Base-by-base conservation (phyloP, 2,888 invertebrate genomes). In the Drosophila merina region DNA sequence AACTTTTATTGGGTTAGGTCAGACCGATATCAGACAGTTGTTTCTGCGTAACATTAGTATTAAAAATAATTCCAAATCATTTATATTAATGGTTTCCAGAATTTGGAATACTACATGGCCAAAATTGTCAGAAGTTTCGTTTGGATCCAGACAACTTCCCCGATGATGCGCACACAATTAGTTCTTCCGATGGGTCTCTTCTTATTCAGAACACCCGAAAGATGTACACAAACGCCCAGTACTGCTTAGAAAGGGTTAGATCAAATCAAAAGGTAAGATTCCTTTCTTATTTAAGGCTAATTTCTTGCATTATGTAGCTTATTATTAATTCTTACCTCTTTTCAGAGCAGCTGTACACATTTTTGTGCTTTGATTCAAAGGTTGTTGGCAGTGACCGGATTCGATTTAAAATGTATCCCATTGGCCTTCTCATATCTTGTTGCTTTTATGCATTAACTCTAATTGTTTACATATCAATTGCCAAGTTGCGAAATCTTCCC, bases 401-500 rank as follows among this genome's bases (percentile, higher is more conserved):
- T 52, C 88, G 89, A 5, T 91, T 90, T 56, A 88, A 77, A 57
- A 62, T 91, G 73, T 91, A 91, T 72, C 89, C 91, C 2, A 74
- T 91, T 70, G 91, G 93, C 25, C 92, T 93, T 68, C 90, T 93
- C 47, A 93, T 94, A 68, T 95, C 96, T n/a, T 93, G 94, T 74
- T 91, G 93, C 8, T 96, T 95, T 84, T 92, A 96, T 74, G 90
- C 93, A 4, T 84, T 94, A 26, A 96, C 96, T 0, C 90, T 96
- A 64, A 50, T 94, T 69, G 95, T 95, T 30, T 96, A 96, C 91
- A 90, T 93, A 47, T 92, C 93, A 4, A 91, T 96, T 58, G 94
- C 95, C 0, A 93, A 93, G 58, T 92, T 96, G 58, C 93, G 94
- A 62, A 96, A 96, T 91, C 92, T 96, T 14, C 96, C 96, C 69